These are phyloP conservation scores for Eudyptes chrysolophus DNA, from an alignment of 2,113 vertebrate genomes.

Conservation along the genomic window DNA sequence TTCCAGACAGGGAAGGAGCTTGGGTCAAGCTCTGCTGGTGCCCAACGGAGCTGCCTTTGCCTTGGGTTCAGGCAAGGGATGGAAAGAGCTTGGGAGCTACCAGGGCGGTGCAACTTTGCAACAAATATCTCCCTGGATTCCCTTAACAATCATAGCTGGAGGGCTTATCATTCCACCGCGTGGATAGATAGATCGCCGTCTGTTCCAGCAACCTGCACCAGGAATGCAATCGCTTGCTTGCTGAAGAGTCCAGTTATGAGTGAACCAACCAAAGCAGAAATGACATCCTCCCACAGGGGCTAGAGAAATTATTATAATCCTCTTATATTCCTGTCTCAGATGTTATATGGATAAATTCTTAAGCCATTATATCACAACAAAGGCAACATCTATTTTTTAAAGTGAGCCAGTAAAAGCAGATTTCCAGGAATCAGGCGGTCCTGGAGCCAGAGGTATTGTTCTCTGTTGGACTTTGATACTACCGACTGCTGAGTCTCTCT, in stretches of 20 bases:
- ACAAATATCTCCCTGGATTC: background rate
- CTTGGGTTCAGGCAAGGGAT: background rate
- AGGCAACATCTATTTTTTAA: background rate
- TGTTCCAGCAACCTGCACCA: background rate
- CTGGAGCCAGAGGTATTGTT: background rate
- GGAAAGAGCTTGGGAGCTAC: background rate
- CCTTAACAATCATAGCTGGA: rapidly evolving
- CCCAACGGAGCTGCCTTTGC: background rate
- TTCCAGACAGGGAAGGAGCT: background rate
- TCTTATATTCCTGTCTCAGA: background rate
- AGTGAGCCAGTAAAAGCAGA: background rate
- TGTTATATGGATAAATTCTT: background rate
- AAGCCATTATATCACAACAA: background rate
- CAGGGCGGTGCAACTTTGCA: background rate
- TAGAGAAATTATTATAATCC: background rate
- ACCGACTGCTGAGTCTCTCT: background rate
- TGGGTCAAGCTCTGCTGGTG: background rate
- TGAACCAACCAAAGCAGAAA: background rate
- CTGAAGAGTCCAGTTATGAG: background rate
- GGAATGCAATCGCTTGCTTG: background rate
- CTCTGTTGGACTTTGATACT: background rate
- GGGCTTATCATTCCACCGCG: background rate
- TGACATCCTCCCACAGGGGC: background rate
- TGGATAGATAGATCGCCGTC: rapidly evolving
- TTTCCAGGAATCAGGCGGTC: background rate